Percentiles rank a stretch among this genome's conserved stretches.
Conservation (phyloP, 1,140 invertebrate species). For the Sipha flava region DNA sequence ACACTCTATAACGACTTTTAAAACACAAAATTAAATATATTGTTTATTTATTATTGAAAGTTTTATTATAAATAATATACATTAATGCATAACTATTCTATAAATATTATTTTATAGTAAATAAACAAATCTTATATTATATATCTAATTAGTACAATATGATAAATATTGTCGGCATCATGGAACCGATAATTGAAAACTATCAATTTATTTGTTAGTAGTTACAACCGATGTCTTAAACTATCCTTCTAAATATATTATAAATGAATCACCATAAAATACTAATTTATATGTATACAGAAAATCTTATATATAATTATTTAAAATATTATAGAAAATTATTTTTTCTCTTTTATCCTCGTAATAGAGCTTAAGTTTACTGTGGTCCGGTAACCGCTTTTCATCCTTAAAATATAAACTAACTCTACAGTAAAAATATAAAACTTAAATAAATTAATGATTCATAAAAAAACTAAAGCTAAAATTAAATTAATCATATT, state of each 20-base stretch:
- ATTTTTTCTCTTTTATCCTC: not conserved
- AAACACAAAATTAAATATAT: too few species aligned
- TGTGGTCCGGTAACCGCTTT: conserved; percentile 29
- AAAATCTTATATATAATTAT: not conserved
- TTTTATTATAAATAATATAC: too few species aligned
- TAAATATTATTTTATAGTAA: not conserved
- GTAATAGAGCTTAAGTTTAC: conserved; percentile 11
- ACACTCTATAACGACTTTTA: too few species aligned
- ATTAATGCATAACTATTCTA: not conserved
- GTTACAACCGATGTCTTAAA: too few species aligned
- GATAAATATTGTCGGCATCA: not conserved
- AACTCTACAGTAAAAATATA: not conserved
- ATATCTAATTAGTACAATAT: not conserved
- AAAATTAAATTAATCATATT: not conserved
- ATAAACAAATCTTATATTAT: too few species aligned
- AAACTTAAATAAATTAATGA: not conserved
- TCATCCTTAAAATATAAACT: not conserved
- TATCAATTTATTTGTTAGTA: not conserved
- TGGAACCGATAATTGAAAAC: not conserved
- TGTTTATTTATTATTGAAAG: too few species aligned
- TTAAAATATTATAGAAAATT: not conserved
- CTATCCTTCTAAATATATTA: too few species aligned
- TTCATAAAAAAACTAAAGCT: not conserved
- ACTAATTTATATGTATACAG: not conserved
- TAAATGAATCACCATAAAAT: too few species aligned